Evolutionary conservation across 2,888 invertebrate genomes (phyloP), one percentile per base, ranked within the genome.

Genomic region (Marasmarcha lunaedactyla): DNA sequence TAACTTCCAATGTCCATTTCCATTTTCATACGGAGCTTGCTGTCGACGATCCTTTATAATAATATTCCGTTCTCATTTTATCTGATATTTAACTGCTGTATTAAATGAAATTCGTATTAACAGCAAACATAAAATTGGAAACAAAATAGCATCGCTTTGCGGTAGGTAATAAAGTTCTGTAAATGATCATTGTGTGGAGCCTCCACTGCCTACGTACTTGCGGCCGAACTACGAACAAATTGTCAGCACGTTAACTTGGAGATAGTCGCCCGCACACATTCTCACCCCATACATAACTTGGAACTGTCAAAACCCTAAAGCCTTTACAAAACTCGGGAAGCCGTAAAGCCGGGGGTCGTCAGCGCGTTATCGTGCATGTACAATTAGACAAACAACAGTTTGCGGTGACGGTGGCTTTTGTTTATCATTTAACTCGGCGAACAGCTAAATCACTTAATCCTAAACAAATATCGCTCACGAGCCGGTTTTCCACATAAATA

Each of bases 331-430:
- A 61, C 61, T 62, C 57, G 51, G 47, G 57, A 62, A 55, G 42
- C 57, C 55, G 46, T 43, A 45, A 54, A 52, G 49, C 48, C 48
- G 50, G 4, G 51, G 55, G 55, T 59, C 58, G 63, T 65, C 69
- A 68, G 48, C 58, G 57, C 63, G 69, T 76, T 79, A 78, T 79
- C 79, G 57, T 60, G 58, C 67, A 57, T 70, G 67, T 66, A 78
- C 76, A 79, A 73, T 77, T 73, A 69, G 64, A 69, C 77, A 76
- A 74, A 77, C 76, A 77, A 51, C 68, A 69, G 65, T 73, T 71
- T 70, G 74, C 59, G 69, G 70, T 47, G 58, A 64, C 65, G 54
- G 57, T 11, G 58, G 71, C 71, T 68, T 67, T 72, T 71, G 76
- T 78, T 77, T 76, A 74, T 72, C 73, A 63, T 71, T 67, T 60